phyloP scores from a whole-genome alignment of 1,140 invertebrate genomes.

The Papilio polytes region DNA sequence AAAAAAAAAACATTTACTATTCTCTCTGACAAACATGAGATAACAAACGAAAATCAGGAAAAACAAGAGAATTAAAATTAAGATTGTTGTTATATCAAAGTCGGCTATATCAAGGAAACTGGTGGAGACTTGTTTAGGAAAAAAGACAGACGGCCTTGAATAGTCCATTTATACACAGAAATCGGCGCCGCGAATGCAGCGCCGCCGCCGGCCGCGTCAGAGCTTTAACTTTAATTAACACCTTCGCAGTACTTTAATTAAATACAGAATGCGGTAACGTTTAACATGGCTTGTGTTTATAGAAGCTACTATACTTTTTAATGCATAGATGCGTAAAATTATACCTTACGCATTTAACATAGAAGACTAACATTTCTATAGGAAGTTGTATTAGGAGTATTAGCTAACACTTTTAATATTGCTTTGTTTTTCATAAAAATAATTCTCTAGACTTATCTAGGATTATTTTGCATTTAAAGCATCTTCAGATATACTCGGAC shows the following conservation, averaged over 20 bases:
- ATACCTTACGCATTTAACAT: neutral
- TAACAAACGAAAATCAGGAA: neutral
- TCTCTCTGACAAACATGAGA: neutral
- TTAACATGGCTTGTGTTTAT: neutral
- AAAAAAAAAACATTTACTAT: neutral
- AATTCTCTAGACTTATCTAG: neutral
- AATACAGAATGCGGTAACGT: slow-evolving; percentile 6
- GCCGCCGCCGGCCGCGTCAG: neutral
- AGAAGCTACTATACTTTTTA: neutral
- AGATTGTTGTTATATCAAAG: slow-evolving; percentile 5
- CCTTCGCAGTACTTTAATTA: slow-evolving; percentile 6
- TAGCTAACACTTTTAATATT: neutral
- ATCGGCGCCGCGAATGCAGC: slow-evolving; percentile 32
- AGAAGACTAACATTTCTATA: neutral
- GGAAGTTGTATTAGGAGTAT: neutral
- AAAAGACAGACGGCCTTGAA: slow-evolving; percentile 38
- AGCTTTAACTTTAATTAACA: slow-evolving; percentile 29
- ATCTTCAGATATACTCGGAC: too few species aligned
- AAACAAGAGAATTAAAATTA: neutral
- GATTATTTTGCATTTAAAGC: too few species aligned
- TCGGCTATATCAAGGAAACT: slow-evolving; percentile 5
- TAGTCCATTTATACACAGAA: slow-evolving; percentile 29
- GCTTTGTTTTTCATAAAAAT: neutral
- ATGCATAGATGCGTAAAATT: neutral
- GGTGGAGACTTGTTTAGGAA: slow-evolving; percentile 28